phyloP scores from a whole-genome alignment of 2,888 invertebrate species.

The Schizaphis graminum region DNA sequence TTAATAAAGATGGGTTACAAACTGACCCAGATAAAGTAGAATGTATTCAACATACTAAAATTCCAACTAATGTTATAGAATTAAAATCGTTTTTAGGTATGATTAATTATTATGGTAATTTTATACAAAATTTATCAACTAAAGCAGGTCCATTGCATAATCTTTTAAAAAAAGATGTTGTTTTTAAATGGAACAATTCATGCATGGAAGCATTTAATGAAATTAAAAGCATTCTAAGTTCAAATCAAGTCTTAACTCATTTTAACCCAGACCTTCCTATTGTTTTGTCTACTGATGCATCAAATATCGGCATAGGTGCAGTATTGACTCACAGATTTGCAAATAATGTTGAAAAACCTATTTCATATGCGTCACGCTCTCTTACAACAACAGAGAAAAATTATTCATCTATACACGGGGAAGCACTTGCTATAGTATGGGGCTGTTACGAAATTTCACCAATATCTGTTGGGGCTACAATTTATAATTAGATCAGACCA shows the following conservation, averaged over 20 bases:
- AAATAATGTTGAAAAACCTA: slow-evolving; percentile 18
- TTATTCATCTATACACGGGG: background rate
- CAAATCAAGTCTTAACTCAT: slow-evolving; percentile 48
- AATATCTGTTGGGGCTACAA: slow-evolving; percentile 23
- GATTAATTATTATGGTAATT: slow-evolving; percentile 71
- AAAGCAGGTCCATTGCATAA: background rate
- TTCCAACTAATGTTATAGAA: slow-evolving; percentile 68
- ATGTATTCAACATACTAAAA: slow-evolving; percentile 69
- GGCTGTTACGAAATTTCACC: background rate
- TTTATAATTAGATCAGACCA: slow-evolving; percentile 49
- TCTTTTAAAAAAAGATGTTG: background rate
- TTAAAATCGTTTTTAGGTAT: slow-evolving; percentile 70
- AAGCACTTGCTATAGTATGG: background rate
- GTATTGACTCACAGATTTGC: slow-evolving; percentile 20
- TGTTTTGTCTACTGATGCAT: slow-evolving; percentile 5
- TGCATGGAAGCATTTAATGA: background rate
- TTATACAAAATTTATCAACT: slow-evolving; percentile 68
- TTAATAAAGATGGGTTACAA: slow-evolving; percentile 70
- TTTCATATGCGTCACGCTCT: background rate
- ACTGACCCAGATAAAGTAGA: slow-evolving; percentile 69
- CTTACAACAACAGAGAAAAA: background rate
- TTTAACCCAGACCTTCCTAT: slow-evolving; percentile 46
- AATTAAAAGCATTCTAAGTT: slow-evolving; percentile 14
- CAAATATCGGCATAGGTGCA: background rate
- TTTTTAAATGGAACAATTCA: background rate